Conservation (phyloP, 2,888 invertebrate species). For the Onchidella celtica region DNA sequence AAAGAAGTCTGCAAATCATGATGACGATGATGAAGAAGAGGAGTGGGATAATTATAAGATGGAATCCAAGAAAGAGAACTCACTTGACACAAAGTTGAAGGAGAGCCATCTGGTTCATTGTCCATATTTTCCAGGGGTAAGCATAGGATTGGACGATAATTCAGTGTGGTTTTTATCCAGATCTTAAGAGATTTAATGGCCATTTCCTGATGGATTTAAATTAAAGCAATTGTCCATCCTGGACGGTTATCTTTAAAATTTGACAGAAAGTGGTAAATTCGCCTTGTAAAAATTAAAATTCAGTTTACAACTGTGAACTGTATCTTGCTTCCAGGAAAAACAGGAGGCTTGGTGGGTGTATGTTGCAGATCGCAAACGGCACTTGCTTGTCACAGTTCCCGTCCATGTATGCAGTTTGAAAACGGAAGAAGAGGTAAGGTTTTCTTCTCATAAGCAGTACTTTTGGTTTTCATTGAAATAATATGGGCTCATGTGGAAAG, state of each 20-base stretch:
- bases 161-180: no score
- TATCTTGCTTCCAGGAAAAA: constrained; percentile 86
- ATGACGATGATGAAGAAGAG: constrained; percentile 85
- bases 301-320: no score
- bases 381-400: constrained; percentile 94
- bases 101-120: constrained; percentile 98
- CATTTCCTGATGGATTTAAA: no score
- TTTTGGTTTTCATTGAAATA: no score
- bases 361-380: constrained; percentile 96
- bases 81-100: constrained; percentile 94
- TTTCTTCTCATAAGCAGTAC: no score
- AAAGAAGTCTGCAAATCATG: constrained; percentile 46
- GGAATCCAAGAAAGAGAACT: constrained; percentile 88
- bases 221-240: no score
- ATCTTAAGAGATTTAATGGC: no score
- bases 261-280: no score
- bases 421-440: constrained; percentile 89
- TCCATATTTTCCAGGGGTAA: constrained; percentile 94
- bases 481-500: no score
- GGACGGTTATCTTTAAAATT: no score
- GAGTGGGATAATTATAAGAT: constrained; percentile 97
- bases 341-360: constrained; percentile 99
- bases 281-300: no score
- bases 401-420: constrained; percentile 96
- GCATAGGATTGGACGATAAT: no score